Conservation (phyloP, 2,797 vertebrate genomes). For the Halcyon leucocephala region DNA sequence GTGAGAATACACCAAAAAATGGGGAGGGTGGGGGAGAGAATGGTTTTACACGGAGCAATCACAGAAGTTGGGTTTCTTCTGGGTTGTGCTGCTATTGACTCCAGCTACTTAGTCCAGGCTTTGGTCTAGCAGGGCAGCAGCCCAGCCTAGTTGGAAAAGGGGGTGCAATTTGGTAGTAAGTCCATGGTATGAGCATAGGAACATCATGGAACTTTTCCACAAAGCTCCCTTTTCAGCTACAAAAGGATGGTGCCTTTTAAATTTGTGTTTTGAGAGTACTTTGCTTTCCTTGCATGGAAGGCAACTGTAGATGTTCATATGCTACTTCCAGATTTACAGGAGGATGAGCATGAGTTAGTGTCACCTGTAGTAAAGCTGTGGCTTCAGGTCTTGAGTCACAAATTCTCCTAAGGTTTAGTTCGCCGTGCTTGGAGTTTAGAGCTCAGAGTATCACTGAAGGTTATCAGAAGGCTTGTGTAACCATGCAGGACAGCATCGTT, state of each 20-base stretch:
- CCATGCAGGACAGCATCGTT: background rate
- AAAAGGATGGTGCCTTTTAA: background rate
- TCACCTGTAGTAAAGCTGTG: background rate
- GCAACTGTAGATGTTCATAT: background rate
- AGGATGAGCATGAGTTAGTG: fast-evolving
- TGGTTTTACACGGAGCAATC: background rate
- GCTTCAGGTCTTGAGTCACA: background rate
- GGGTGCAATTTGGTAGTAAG: background rate
- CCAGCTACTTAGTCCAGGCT: background rate
- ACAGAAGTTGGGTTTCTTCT: background rate
- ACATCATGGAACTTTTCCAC: background rate
- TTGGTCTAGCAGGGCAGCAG: background rate
- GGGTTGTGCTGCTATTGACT: background rate
- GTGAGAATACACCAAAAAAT: fast-evolving
- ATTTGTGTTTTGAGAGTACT: background rate
- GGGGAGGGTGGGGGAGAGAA: fast-evolving
- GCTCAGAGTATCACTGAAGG: background rate
- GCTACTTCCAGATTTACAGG: background rate
- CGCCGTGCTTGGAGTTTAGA: background rate
- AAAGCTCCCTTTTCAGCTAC: background rate
- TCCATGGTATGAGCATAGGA: background rate
- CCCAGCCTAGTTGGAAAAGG: background rate
- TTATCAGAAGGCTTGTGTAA: background rate
- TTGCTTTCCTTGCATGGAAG: background rate
- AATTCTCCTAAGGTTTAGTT: background rate